phyloP scores from a whole-genome alignment of 1,140 invertebrate species.

The Diprion similis region DNA sequence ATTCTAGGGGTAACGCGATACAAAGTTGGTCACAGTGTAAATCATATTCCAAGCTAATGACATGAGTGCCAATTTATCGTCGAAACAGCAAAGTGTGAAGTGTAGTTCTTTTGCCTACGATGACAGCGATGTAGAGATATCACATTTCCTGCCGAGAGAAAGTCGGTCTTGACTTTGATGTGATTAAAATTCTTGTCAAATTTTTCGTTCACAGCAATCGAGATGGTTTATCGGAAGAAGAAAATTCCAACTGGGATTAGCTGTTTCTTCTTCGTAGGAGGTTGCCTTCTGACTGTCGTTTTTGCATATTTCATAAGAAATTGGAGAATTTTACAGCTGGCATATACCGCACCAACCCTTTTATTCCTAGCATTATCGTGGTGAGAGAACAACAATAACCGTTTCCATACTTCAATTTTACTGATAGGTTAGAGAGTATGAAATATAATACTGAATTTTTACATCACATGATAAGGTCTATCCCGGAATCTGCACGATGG shows the following conservation, averaged over 20 bases:
- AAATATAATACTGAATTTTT: too few relatives aligned
- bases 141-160: neutral
- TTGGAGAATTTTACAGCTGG: slow-evolving; percentile 79
- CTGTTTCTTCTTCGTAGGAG: slow-evolving; percentile 79
- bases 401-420: too few relatives aligned
- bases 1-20: slow-evolving; percentile 54
- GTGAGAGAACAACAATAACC: slow-evolving; percentile 54
- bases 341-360: slow-evolving; percentile 73
- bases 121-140: slow-evolving; percentile 39
- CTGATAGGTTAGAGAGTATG: too few relatives aligned
- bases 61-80: slow-evolving; percentile 33
- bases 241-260: slow-evolving; percentile 78
- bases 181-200: slow-evolving; percentile 19
- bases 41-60: slow-evolving; percentile 48
- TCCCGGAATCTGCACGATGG: slow-evolving; percentile 86
- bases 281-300: slow-evolving; percentile 74
- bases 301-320: slow-evolving; percentile 77
- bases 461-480: slow-evolving; percentile 67
- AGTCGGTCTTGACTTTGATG: slow-evolving; percentile 7
- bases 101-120: slow-evolving; percentile 71
- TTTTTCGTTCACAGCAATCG: slow-evolving; percentile 69
- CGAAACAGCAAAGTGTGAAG: slow-evolving; percentile 31
- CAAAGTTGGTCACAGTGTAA: slow-evolving; percentile 62
- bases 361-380: slow-evolving; percentile 80
- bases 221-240: slow-evolving; percentile 82